Evolutionary conservation across 1,140 invertebrate genomes (phyloP).

Genomic region (Lasioglossum albipes): DNA sequence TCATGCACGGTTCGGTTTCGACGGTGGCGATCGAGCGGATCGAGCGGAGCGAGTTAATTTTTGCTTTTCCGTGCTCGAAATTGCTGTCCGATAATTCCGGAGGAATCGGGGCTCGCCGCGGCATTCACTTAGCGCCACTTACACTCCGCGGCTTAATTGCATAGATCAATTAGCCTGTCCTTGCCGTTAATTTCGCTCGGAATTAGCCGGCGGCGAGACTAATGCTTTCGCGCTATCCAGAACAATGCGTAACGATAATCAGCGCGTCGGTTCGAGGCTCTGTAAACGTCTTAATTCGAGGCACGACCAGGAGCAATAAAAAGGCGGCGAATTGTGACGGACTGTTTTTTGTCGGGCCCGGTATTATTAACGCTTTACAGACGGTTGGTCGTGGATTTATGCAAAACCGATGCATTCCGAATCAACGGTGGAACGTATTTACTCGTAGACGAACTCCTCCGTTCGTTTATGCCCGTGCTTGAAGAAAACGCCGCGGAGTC

Average conservation of each 20-base stretch:
- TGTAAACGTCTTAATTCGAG: background rate
- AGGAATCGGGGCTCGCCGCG: slow-evolving; percentile 5
- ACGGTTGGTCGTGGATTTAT: background rate
- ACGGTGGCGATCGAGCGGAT: background rate
- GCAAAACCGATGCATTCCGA: background rate
- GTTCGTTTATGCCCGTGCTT: too few relatives aligned
- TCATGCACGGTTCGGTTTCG: too few relatives aligned
- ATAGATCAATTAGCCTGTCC: slow-evolving; percentile 48
- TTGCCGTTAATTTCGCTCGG: slow-evolving; percentile 40
- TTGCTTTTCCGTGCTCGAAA: slow-evolving; percentile 21
- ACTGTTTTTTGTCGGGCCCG: background rate
- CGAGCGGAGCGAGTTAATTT: background rate
- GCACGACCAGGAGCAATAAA: background rate
- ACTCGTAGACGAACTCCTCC: background rate
- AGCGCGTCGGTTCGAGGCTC: background rate
- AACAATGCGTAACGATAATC: slow-evolving; percentile 14
- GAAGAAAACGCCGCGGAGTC: too few relatives aligned
- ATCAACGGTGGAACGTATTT: too few relatives aligned
- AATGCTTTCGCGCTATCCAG: slow-evolving; percentile 35
- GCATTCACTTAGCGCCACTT: slow-evolving; percentile 36
- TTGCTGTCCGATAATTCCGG: slow-evolving; percentile 32
- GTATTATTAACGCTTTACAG: background rate
- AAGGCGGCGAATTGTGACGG: background rate
- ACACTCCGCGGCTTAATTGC: slow-evolving; percentile 33
- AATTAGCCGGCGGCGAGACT: slow-evolving; percentile 29